phyloP scores from a whole-genome alignment of 2,797 vertebrate genomes.

The Platyrinchus mystaceus region DNA sequence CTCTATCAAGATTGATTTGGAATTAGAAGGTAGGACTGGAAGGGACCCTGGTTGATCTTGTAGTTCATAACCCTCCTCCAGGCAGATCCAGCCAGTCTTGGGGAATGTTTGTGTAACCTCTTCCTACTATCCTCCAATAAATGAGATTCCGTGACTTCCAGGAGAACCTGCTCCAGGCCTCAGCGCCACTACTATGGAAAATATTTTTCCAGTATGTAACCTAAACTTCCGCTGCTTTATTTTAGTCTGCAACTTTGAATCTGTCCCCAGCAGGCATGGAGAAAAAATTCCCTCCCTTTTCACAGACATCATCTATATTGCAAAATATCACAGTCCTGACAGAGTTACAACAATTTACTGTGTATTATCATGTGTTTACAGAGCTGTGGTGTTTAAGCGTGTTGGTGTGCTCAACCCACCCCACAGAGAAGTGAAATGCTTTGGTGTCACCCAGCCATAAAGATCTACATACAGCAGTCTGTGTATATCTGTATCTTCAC shows the following conservation, averaged over 20 bases:
- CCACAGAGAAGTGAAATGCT: neutral
- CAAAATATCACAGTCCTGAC: neutral
- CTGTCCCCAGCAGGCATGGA: neutral
- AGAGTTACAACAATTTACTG: neutral
- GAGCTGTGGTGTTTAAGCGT: neutral
- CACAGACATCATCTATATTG: neutral
- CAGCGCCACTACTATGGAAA: neutral
- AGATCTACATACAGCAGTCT: neutral
- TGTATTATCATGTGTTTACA: neutral
- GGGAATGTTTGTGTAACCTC: slow-evolving; percentile 42
- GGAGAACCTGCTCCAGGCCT: neutral
- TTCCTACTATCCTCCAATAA: slow-evolving; percentile 7
- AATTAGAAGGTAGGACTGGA: neutral
- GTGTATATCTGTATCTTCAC: neutral
- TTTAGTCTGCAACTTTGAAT: neutral
- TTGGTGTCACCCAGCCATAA: neutral
- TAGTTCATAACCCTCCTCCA: slow-evolving; percentile 32
- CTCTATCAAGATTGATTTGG: neutral
- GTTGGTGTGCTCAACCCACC: neutral
- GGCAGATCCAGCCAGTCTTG: neutral
- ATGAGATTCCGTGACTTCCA: neutral
- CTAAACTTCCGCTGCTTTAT: neutral
- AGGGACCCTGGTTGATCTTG: neutral
- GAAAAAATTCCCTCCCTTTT: neutral
- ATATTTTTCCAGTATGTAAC: neutral